phyloP scores from a whole-genome alignment of 2,113 vertebrate species.

The Terrapene triunguis region DNA sequence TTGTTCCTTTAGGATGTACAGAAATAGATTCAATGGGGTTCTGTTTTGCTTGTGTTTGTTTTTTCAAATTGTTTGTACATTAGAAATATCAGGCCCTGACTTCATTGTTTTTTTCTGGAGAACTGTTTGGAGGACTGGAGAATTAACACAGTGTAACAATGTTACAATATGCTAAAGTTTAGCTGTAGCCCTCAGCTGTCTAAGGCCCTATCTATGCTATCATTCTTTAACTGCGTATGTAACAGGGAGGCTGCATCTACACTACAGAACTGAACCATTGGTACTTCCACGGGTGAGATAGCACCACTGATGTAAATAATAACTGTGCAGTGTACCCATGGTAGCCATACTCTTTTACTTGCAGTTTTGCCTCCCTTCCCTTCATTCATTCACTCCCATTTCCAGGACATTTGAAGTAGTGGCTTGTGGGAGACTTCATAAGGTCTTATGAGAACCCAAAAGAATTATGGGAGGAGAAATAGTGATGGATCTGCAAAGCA shows the following conservation, averaged over 20 bases:
- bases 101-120: neutral
- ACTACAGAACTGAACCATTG: neutral
- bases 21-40: neutral
- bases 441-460: neutral
- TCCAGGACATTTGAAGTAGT: neutral
- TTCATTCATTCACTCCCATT: neutral
- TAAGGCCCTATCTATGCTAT: neutral
- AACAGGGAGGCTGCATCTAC: neutral
- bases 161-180: neutral
- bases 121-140: neutral
- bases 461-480: neutral
- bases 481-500: neutral
- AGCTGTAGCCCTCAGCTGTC: neutral
- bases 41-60: neutral
- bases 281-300: neutral
- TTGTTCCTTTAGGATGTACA: neutral
- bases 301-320: neutral
- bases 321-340: neutral
- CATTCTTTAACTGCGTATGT: neutral
- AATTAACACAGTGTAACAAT: neutral
- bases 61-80: neutral
- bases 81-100: neutral
- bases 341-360: neutral
- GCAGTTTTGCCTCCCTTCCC: neutral
- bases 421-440: neutral